Evolutionary conservation across 2,888 invertebrate genomes (phyloP).

Genomic region (Beris morrisii): DNA sequence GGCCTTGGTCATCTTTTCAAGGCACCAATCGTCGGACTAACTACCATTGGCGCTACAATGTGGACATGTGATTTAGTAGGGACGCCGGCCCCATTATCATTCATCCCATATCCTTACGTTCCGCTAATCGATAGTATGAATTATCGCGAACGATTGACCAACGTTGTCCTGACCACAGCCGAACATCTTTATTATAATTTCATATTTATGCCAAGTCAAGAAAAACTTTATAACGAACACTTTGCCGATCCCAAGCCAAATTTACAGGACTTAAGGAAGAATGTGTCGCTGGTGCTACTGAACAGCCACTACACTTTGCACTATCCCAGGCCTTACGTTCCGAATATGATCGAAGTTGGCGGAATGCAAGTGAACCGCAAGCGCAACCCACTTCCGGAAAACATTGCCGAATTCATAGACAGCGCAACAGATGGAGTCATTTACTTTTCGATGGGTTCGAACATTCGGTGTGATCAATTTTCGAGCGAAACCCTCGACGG

Average conservation of each 20-base stretch:
- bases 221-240: slow-evolving; percentile 44
- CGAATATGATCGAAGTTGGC: slow-evolving; percentile 55
- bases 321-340: slow-evolving; percentile 50
- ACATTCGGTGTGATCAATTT: too few relatives aligned
- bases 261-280: slow-evolving; percentile 45
- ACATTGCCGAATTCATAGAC: slow-evolving; percentile 53
- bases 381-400: slow-evolving; percentile 47
- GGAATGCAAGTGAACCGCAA: slow-evolving; percentile 53
- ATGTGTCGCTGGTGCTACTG: slow-evolving; percentile 49
- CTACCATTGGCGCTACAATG: slow-evolving; percentile 42
- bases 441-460: slow-evolving; percentile 57
- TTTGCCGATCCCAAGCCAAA: slow-evolving; percentile 47
- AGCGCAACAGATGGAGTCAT: slow-evolving; percentile 55
- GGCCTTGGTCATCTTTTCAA: slow-evolving; percentile 41
- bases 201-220: slow-evolving; percentile 49
- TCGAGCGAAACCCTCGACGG: too few relatives aligned
- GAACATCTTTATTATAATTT: slow-evolving; percentile 44
- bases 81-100: slow-evolving; percentile 51
- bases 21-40: slow-evolving; percentile 18
- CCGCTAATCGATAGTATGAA: slow-evolving; percentile 51
- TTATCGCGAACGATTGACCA: slow-evolving; percentile 49
- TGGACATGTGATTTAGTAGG: slow-evolving; percentile 40
- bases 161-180: slow-evolving; percentile 45
- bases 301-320: slow-evolving; percentile 52
- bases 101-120: slow-evolving; percentile 47